Base-by-base conservation (phyloP, 2,888 invertebrate genomes). In the Pseudococcus longispinus region DNA sequence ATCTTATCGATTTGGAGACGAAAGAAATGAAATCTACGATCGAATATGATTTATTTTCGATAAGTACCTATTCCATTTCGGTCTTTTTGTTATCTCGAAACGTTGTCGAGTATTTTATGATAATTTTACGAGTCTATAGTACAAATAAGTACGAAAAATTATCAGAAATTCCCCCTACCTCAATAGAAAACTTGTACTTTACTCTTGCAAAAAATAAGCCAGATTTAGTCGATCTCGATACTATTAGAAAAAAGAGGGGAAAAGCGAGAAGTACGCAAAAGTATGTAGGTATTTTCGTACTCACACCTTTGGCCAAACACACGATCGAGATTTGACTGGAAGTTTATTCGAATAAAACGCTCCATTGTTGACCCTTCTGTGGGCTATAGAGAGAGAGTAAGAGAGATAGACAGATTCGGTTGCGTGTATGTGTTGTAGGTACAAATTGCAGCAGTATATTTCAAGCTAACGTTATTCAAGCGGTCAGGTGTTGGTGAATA, bases 401-500 rank as follows among this genome's bases (percentile, higher is more conserved):
- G 32, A 37, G 37, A 37, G 37, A 37, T 37, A 5, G 70, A 70
- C 18, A 5, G 70, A 70, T 5, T 29, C 15, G 70, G 70, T 70
- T 60, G 13, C 15, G 23, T 60, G 23, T 15, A 13, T 60, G 29
- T 70, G 29, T 18, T 70, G 70, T 13, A 70, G 18, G 70, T 13
- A 70, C 29, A 70, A 70, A 29, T 15, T 29, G 23, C 60, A 60
- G 60, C 18, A 15, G 51, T 51, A 65, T 29, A 26, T 70, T 70
- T 70, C 70, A 18, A 18, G 29, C 70, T 70, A 29, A 29, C 70
- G 29, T 70, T 70, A 70, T 70, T 70, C 70, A 70, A 29, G 70
- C 70, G 29, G 70, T 70, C 70, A 70, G 70, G 32, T 70, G 70
- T 70, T 70, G 70, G 70, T 70, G 70, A 70, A 70, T 70, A 70